These are phyloP conservation scores for Pavo muticus DNA, from an alignment of 2,113 vertebrate genomes.

Conservation along the genomic window DNA sequence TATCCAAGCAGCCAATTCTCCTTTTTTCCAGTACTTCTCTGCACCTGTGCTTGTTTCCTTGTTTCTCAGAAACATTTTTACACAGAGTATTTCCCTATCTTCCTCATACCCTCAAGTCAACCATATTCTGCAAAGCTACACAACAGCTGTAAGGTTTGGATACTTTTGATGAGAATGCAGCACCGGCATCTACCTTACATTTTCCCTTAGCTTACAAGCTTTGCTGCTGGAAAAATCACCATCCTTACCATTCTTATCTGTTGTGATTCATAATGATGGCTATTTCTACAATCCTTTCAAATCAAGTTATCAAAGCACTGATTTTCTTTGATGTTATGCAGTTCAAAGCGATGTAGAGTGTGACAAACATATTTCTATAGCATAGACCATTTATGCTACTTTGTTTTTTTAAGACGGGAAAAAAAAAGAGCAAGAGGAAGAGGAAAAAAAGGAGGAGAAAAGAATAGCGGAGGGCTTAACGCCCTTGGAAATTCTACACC, in stretches of 20 bases:
- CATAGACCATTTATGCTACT: constrained; percentile 67
- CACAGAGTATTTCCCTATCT: background rate
- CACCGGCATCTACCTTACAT: background rate
- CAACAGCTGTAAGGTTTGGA: background rate
- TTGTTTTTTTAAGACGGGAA: constrained; percentile 39
- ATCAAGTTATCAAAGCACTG: constrained; percentile 74
- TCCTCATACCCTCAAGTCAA: background rate
- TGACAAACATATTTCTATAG: constrained; percentile 67
- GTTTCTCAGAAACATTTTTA: constrained; percentile 9
- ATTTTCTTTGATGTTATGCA: constrained; percentile 75
- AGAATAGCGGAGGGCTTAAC: background rate
- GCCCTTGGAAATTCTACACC: background rate
- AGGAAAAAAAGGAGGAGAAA: background rate
- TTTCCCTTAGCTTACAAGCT: background rate
- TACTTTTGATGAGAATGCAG: background rate
- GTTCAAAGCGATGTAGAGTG: constrained; percentile 68
- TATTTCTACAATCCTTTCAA: constrained; percentile 74
- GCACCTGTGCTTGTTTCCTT: background rate
- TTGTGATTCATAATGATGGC: constrained; percentile 69
- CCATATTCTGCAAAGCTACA: background rate
- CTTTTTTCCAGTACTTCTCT: background rate
- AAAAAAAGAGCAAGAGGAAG: background rate
- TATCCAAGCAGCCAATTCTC: background rate
- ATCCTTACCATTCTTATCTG: constrained; percentile 36
- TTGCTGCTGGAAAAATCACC: constrained; percentile 46